Evolutionary conservation across 92 coral and sea anemone species (phyloP), one percentile per base, ranked within the genome.

Genomic region (Paramuricea clavata): DNA sequence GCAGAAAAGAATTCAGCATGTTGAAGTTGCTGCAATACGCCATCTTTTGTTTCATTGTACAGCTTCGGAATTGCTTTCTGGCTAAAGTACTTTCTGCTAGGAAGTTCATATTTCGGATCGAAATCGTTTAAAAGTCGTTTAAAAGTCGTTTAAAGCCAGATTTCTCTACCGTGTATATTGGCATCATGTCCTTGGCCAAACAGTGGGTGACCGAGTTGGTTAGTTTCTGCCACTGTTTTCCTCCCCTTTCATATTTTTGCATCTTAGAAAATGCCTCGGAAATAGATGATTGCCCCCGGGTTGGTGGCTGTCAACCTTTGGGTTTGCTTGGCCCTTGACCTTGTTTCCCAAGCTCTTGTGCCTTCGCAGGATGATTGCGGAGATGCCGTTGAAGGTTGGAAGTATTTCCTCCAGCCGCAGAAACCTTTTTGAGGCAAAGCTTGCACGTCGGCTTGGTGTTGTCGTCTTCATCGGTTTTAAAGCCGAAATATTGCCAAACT

Each of bases 91-190:
- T 73, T 73, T 73, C 78, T 35, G 52, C 50, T 35, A 16, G 78
- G 78, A 71, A 71, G 9, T 5, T 71, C 77, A 21, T 35, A 71
- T 35, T 39, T 71, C 26, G 50, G 77, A 71, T 71, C 77, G 50
- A 71, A 71, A 71, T 71, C 50, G 19, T 71, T 31, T n/a, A 71
- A 35, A 31, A 71, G 77, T 21, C 19, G 78, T 73, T 73, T 73
- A 73, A 73, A 73, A 71, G 77, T 21, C 19, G 78, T 73, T 73
- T 73, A 73, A 73, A 73, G 56, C 78, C 78, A 73, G 78, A 73
- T 43, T 73, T 73, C 78, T 73, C 78, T 5, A 73, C 78, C 13
- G 30, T 73, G 32, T 68, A 68, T 28, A 5, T 4, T 6, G 74
- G 43, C 74, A 68, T 68, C 74, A 68, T 68, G 17, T 68, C 78